Evolutionary conservation across 1,140 invertebrate genomes (phyloP), one percentile per base, ranked within the genome.

Genomic region (Anastrepha ludens): DNA sequence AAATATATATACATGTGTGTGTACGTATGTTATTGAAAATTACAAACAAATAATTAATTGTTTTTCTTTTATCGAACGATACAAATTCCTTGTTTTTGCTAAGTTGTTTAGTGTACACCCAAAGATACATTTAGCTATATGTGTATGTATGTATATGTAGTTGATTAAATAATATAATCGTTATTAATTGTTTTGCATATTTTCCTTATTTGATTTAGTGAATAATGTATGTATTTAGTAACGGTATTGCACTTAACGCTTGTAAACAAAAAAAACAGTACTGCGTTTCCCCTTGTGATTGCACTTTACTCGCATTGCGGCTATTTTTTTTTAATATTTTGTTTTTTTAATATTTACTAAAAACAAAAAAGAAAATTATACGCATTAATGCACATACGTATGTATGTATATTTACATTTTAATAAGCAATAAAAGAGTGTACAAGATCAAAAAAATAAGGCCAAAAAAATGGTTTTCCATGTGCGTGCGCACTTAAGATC

Each of bases 91-190:
- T 67, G 29, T 20, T 67, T 41, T 62, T 17, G 60, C 39, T 8
- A 67, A 39, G 65, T 67, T 67, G 65, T 67, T 67, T 67, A 11
- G 29, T 29, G n/a, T 67, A 67, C 39, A 67, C 39, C 65, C 65
- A 67, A 67, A 67, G 65, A 67, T 67, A 29, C 29, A 7, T n/a
- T 67, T 39, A 67, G 39, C 20, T 67, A 67, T 67, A 39, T 67
- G 65, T 39, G 20, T 67, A 67, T 67, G 39, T 39, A 39, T 67
- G 39, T 65, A 8, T 65, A 29, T 11, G 8, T 67, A 67, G 39
- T 13, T 67, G 39, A 67, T 67, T 67, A 67, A 41, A 41, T 29
- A 67, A 39, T 67, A 6, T 67, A 67, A 65, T 65, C 2, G 13
- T 5, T 29, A 29, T 29, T 29, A 29, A 0, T 29, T 29, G 29